Evolutionary conservation across 2,113 vertebrate species (phyloP), one percentile per base, ranked within the genome.

Genomic region (Xiphophorus couchianus): DNA sequence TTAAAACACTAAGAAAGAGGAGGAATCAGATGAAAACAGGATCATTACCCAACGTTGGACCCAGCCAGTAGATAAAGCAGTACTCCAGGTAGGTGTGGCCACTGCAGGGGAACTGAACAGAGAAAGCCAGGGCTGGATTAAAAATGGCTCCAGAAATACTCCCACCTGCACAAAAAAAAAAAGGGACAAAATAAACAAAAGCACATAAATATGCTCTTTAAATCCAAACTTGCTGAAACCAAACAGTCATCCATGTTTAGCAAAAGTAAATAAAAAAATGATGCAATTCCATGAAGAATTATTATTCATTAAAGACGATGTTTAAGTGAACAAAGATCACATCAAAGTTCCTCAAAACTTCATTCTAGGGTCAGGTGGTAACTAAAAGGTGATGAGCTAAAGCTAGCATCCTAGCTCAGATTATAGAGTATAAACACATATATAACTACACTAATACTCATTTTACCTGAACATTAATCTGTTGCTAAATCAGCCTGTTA

Each of bases 121-220:
- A 96, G 84, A 96, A 96, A 58, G 97, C 97, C 93, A 98, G 19
- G 12, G 93, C 95, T 15, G 97, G 96, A 84, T 98, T 98, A 87
- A 97, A 96, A 63, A 97, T 63, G 0, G 96, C 96, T 74, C 97
- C 97, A 0, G 97, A 97, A 58, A 96, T 89, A 66, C 89, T 88
- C 66, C 95, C 96, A 86, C 95, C 96, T 97, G 92, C 58, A 91
- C 29, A 64, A 1, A 90, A 6, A 70, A 7, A 69, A 51, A 12
- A 65, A 28, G 28, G 25, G 44, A n/a, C 19, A 51, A 51, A n/a
- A 48, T 17, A n/a, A 22, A 22, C 0, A 28, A 6, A 31, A 19
- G 5, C 1, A 17, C 17, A 2, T 27, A 2, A 12, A 37, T 37
- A 37, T 27, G 12, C 35, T 42, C n/a, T 28, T 66, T 8, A 39